Percentiles rank a stretch among this genome's conserved stretches.
Conservation (phyloP, 1,140 invertebrate species). For the Diprion similis region DNA sequence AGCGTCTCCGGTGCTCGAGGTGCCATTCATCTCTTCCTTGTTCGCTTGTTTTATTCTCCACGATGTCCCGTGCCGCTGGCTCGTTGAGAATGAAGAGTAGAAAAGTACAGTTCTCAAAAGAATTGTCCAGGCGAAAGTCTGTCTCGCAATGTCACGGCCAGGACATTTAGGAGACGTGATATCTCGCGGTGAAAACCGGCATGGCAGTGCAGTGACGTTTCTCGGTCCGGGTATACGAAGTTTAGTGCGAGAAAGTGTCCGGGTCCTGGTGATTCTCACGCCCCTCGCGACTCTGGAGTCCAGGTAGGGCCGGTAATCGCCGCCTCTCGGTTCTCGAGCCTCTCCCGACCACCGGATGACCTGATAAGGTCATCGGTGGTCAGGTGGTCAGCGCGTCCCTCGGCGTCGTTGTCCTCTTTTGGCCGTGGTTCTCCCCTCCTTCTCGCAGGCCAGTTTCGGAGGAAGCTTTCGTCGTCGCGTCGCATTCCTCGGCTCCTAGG, state of each 20-base stretch:
- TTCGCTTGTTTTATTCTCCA: no score
- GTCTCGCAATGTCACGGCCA: no score
- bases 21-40: no score
- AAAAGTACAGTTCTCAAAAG: no score
- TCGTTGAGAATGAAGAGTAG: no score
- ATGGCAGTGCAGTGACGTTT: background rate
- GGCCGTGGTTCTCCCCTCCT: background rate
- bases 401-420: background rate
- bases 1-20: no score
- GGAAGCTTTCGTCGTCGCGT: background rate
- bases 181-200: no score
- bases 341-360: background rate
- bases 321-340: background rate
- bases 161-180: no score
- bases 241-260: no score
- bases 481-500: background rate
- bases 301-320: background rate
- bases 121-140: no score
- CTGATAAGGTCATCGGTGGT: conserved; percentile 7
- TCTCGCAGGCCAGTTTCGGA: background rate
- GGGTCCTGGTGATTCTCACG: background rate
- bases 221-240: background rate
- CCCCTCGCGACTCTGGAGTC: background rate
- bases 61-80: no score
- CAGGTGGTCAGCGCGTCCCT: background rate